phyloP scores from a whole-genome alignment of 2,113 vertebrate genomes.

The Mungos mungo region DNA sequence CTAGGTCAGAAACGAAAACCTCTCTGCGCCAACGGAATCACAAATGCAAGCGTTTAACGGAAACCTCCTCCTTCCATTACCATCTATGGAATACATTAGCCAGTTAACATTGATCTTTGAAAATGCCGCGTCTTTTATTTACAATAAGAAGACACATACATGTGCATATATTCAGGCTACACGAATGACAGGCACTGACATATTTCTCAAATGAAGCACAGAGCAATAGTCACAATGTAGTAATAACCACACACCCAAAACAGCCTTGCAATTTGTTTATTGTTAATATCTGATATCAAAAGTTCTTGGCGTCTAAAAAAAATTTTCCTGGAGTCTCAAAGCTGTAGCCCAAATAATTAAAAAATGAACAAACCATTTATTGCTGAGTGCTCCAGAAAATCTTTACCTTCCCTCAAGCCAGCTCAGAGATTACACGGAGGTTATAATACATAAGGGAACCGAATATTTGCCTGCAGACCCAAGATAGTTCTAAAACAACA shows the following conservation, averaged over 20 bases:
- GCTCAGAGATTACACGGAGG: neutral
- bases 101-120: conserved; percentile 25
- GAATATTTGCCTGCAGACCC: neutral
- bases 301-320: neutral
- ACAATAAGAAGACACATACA: neutral
- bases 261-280: neutral
- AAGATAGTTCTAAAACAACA: neutral
- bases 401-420: neutral
- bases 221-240: conserved; percentile 36
- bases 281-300: conserved; percentile 50
- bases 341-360: conserved; percentile 24
- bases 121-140: conserved; percentile 34
- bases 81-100: conserved; percentile 47
- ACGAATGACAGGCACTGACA: neutral
- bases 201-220: conserved; percentile 41
- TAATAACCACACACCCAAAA: neutral
- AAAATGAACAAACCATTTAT: conserved; percentile 10
- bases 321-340: neutral
- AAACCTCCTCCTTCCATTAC: conserved; percentile 39
- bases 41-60: conserved; percentile 35
- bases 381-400: neutral
- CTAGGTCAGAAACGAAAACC: conserved; percentile 63
- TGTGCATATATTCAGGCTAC: neutral
- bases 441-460: neutral
- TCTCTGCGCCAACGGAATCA: neutral